These are phyloP conservation scores for Protosalanx chinensis DNA, from an alignment of 2,797 vertebrate species.

Conservation along the genomic window DNA sequence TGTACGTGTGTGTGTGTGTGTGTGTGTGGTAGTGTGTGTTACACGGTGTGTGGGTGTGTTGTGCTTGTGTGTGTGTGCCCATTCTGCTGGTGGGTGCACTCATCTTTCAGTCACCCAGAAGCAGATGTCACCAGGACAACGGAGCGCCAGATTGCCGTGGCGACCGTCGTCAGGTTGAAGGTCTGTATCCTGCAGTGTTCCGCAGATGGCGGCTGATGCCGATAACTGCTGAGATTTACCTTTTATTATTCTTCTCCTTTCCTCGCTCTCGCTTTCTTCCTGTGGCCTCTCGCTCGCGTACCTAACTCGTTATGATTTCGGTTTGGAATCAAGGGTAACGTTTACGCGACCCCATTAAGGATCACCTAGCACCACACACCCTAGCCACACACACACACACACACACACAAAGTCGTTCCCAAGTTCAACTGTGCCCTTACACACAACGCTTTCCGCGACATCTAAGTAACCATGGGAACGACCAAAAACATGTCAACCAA, in stretches of 20 bases:
- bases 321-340: no score
- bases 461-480: no score
- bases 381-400: constrained; percentile 24
- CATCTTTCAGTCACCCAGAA: constrained; percentile 75
- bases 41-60: constrained; percentile 15
- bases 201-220: constrained; percentile 74
- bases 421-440: no score
- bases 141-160: constrained; percentile 70
- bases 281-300: neutral
- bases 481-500: no score
- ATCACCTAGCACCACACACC: no score
- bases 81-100: constrained; percentile 66
- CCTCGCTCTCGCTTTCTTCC: constrained; percentile 6
- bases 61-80: constrained; percentile 34
- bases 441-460: no score
- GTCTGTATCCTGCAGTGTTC: constrained; percentile 64
- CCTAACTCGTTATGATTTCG: constrained; percentile 23
- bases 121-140: constrained; percentile 75
- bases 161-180: constrained; percentile 69
- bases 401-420: no score
- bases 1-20: constrained; percentile 24
- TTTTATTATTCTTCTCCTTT: constrained; percentile 13
- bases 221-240: constrained; percentile 62
- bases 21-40: constrained; percentile 26
- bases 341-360: neutral